A percentile compares a stretch with the other conserved stretches of the same genome.
These are phyloP conservation scores for Cotesia congregata DNA, from an alignment of 2,888 invertebrate genomes.

Conservation along the genomic window DNA sequence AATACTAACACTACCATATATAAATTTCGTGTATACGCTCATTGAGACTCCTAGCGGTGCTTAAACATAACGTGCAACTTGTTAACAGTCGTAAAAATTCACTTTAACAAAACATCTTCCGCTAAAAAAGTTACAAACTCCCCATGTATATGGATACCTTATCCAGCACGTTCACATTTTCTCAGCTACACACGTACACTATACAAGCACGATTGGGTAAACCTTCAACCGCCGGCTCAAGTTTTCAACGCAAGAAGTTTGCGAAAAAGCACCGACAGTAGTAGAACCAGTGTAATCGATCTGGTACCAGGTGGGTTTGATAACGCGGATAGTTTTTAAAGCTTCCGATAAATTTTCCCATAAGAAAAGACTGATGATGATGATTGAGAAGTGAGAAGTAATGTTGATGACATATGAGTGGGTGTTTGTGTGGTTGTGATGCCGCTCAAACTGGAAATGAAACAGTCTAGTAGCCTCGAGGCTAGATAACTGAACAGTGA, in stretches of 20 bases:
- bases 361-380: background rate
- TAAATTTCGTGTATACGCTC: background rate
- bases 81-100: slow-evolving; percentile 19
- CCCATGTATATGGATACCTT: background rate
- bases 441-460: background rate
- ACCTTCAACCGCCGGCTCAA: background rate
- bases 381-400: too few species aligned
- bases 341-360: background rate
- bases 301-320: background rate
- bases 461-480: background rate
- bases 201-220: background rate
- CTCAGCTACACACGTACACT: background rate
- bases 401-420: background rate
- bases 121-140: background rate
- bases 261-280: background rate
- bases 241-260: background rate
- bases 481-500: slow-evolving; percentile 53
- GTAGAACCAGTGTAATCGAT: background rate
- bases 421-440: background rate
- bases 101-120: slow-evolving; percentile 10
- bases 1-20: background rate
- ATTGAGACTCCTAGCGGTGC: background rate
- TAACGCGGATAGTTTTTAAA: background rate
- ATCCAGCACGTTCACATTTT: background rate
- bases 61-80: slow-evolving; percentile 15